phyloP scores from a whole-genome alignment of 2,113 vertebrate species.

The Proteles cristata region DNA sequence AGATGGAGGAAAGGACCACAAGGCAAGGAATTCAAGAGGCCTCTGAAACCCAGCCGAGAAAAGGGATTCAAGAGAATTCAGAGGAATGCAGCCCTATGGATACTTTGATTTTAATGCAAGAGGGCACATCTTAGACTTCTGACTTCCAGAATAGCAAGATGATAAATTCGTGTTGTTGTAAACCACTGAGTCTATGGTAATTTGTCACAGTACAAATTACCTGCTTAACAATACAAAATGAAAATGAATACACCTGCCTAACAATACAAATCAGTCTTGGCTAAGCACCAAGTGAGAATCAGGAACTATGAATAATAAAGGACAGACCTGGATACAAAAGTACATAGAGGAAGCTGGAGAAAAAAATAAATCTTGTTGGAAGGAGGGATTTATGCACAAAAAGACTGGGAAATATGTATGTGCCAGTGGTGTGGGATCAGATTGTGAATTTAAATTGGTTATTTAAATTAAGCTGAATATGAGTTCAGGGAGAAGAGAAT shows the following conservation, averaged over 20 bases:
- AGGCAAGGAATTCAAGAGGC: neutral
- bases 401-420: neutral
- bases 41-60: neutral
- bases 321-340: neutral
- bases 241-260: neutral
- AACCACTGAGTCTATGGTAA: neutral
- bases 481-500: neutral
- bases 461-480: neutral
- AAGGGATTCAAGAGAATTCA: neutral
- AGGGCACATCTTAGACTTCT: neutral
- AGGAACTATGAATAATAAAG: neutral
- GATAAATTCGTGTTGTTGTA: neutral
- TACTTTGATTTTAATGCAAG: neutral
- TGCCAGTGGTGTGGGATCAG: neutral
- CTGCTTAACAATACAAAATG: neutral
- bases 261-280: neutral
- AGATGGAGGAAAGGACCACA: neutral
- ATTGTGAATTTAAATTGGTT: neutral
- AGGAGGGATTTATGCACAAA: neutral
- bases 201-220: neutral
- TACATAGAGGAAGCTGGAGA: neutral
- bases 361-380: neutral
- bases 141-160: neutral
- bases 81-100: neutral
- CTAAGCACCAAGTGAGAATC: neutral